Evolutionary conservation across 2,797 vertebrate genomes (phyloP).

Genomic region (Hemitrygon akajei): DNA sequence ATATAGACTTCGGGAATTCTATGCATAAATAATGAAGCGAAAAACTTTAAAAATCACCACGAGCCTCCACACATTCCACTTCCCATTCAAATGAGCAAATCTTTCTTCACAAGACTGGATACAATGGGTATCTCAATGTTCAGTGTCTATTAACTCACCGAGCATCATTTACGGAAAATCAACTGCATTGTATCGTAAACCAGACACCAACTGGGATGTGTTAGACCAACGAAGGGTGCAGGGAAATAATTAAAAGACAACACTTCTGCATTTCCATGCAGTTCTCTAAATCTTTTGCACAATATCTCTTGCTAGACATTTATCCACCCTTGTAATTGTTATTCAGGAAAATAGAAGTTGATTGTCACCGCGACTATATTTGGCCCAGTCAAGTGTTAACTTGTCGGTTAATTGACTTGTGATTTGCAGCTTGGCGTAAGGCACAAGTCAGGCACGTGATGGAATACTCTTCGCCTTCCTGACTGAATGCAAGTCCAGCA

Average conservation of each 20-base stretch:
- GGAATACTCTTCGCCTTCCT: too few species aligned
- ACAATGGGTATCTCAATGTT: slow-evolving; percentile 9
- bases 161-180: neutral
- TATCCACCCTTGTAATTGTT: neutral
- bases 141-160: slow-evolving; percentile 28
- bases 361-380: too few species aligned
- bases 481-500: too few species aligned
- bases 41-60: slow-evolving; percentile 29
- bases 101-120: slow-evolving; percentile 11
- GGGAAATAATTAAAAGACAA: neutral
- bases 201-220: neutral
- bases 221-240: neutral
- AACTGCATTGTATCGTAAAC: neutral
- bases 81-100: slow-evolving; percentile 30
- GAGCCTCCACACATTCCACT: slow-evolving; percentile 22
- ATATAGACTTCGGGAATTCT: slow-evolving; percentile 31
- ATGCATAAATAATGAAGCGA: slow-evolving; percentile 36
- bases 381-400: too few species aligned
- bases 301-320: neutral
- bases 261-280: neutral
- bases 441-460: too few species aligned
- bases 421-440: too few species aligned
- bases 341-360: too few species aligned
- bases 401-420: too few species aligned
- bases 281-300: neutral